Base-by-base conservation (phyloP, 2,888 invertebrate species). In the Chymomyza caudatula region DNA sequence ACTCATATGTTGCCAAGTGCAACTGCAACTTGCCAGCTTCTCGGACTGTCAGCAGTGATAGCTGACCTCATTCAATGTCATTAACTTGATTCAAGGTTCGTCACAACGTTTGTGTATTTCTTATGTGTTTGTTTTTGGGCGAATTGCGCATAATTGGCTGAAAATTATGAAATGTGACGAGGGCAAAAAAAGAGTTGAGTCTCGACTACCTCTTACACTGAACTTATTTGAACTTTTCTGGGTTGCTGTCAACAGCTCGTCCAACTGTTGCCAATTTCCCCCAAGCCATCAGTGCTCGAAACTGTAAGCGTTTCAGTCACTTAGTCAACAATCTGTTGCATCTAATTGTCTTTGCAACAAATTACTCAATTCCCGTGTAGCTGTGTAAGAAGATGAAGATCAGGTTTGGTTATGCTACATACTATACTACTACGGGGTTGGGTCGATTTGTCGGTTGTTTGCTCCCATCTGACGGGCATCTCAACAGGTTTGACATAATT, bases 41-140 rank as follows among this genome's bases (percentile, higher is more conserved):
- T 25, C 51, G 51, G 55, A 60, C 59, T 44, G 69, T 60, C 73
- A 76, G 65, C 22, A 63, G 65, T 57, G 37, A 62, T 56, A 60
- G 60, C 68, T 82, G 86, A 85, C 87, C 86, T 77, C 82, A 83
- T 86, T 86, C 82, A 83, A 85, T 83, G 87, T 74, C 87, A 86
- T 84, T 84, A 86, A 82, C 84, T 78, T 55, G 74, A 73, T 67
- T 75, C 86, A 84, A 86, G 84, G 82, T 84, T 79, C 83, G 13
- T n/a, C 19, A 22, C 29, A 11, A 37, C 29, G 69, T 79, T 76
- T 79, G 74, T 63, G 74, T 80, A 51, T 19, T 20, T 19, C 17
- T 3, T 19, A 22, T 20, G 20, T 20, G 57, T 15, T 47, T 44
- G 51, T 19, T 51, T n/a, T 53, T n/a, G 22, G 52, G 72, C 78